These are phyloP conservation scores for Drosophila ohnishii DNA, from an alignment of 1,140 invertebrate genomes.

Conservation along the genomic window DNA sequence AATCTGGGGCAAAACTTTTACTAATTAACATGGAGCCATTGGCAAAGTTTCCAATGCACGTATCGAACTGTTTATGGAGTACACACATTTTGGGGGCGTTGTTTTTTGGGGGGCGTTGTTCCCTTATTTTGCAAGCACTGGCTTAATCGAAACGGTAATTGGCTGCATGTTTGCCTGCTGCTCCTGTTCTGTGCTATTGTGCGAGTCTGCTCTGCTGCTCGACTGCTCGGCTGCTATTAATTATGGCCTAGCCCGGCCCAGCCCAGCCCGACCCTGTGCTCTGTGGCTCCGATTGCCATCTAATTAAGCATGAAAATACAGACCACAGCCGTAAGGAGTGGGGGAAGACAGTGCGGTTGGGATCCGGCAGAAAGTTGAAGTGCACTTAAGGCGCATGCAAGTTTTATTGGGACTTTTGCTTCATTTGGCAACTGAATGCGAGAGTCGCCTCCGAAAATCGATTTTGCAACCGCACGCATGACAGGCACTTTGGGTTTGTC, in stretches of 20 bases:
- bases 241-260: conserved; percentile 16
- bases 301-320: conserved; percentile 56
- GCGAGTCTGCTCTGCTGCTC: conserved; percentile 23
- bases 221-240: conserved; percentile 33
- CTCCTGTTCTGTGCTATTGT: conserved; percentile 35
- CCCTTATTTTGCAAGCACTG: conserved; percentile 8
- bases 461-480: conserved; percentile 55
- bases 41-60: conserved; percentile 39
- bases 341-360: conserved; percentile 20
- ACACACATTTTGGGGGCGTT: conserved; percentile 22
- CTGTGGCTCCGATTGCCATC: conserved; percentile 33
- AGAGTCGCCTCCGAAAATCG: conserved; percentile 50
- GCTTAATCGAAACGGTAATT: conserved; percentile 52
- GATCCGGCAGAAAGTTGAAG: conserved; percentile 38
- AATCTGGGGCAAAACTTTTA: conserved; percentile 33
- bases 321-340: conserved; percentile 7
- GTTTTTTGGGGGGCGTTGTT: conserved; percentile 1
- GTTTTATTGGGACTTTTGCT: conserved; percentile 42
- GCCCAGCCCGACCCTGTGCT: conserved; percentile 1
- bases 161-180: conserved; percentile 35
- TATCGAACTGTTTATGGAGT: conserved; percentile 39
- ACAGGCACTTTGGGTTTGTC: conserved; percentile 51
- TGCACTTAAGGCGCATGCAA: conserved; percentile 59
- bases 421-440: conserved; percentile 29
- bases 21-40: conserved; percentile 43